Conservation (phyloP, 2,888 invertebrate genomes). For the Baronia brevicornis region DNA sequence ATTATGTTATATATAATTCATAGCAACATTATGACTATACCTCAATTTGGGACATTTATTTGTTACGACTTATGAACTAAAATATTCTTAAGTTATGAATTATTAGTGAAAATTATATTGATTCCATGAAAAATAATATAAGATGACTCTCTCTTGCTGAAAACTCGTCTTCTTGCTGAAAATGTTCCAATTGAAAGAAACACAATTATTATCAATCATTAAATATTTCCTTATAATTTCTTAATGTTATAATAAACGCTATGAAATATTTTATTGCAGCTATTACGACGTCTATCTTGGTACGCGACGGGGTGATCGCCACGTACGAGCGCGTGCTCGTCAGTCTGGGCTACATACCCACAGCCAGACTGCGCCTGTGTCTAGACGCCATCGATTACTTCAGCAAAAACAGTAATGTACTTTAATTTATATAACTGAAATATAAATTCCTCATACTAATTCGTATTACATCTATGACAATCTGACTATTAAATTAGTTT, state of each 20-base stretch:
- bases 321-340: slow-evolving; percentile 78
- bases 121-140: too few relatives aligned
- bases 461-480: slow-evolving; percentile 4
- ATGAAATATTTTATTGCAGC: slow-evolving; percentile 38
- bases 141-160: too few relatives aligned
- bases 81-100: too few relatives aligned
- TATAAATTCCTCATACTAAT: background rate
- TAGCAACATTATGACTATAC: too few relatives aligned
- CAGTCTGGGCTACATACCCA: slow-evolving; percentile 76
- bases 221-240: too few relatives aligned
- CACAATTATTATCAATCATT: too few relatives aligned
- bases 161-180: too few relatives aligned
- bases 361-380: slow-evolving; percentile 77
- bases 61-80: too few relatives aligned
- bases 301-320: slow-evolving; percentile 75
- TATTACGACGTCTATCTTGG: slow-evolving; percentile 64
- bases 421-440: slow-evolving; percentile 14
- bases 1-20: too few relatives aligned
- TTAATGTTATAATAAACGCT: slow-evolving; percentile 5
- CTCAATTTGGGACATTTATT: too few relatives aligned
- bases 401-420: slow-evolving; percentile 78
- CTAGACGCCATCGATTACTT: slow-evolving; percentile 81
- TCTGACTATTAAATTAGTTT: background rate
- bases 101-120: too few relatives aligned
- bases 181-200: too few relatives aligned